Conservation (phyloP, 2,888 invertebrate species). For the Rhodophaea formosa region DNA sequence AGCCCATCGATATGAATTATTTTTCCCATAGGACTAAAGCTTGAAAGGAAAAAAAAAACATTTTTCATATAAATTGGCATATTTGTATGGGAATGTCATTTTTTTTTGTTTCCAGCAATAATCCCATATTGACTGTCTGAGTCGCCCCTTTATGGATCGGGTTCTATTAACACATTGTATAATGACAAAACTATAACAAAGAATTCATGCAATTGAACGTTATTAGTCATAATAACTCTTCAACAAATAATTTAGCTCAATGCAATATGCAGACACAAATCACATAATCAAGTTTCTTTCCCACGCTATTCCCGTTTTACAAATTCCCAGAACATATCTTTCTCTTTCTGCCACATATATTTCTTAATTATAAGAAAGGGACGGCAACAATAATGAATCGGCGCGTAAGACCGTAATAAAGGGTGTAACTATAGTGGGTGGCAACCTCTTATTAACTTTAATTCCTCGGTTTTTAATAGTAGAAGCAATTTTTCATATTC, state of each 20-base stretch:
- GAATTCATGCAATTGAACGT: no score
- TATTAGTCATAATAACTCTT: no score
- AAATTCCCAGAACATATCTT: constrained; percentile 35
- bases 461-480: constrained; percentile 64
- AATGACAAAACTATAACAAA: no score
- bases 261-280: constrained; percentile 21
- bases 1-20: no score
- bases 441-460: constrained; percentile 69
- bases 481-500: constrained; percentile 53
- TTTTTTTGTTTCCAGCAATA: no score
- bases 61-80: no score
- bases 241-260: neutral
- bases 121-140: no score
- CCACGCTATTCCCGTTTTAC: constrained; percentile 51
- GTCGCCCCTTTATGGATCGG: no score
- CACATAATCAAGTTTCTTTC: constrained; percentile 38
- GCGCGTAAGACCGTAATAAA: constrained; percentile 58
- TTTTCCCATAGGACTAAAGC: no score
- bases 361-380: constrained; percentile 37
- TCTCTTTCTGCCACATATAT: constrained; percentile 33
- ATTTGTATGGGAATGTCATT: no score
- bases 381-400: constrained; percentile 52
- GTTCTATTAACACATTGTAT: no score
- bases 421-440: constrained; percentile 55
- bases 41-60: no score